Evolutionary conservation across 2,113 vertebrate species (phyloP), one percentile per base, ranked within the genome.

Genomic region (Microtus oregoni): DNA sequence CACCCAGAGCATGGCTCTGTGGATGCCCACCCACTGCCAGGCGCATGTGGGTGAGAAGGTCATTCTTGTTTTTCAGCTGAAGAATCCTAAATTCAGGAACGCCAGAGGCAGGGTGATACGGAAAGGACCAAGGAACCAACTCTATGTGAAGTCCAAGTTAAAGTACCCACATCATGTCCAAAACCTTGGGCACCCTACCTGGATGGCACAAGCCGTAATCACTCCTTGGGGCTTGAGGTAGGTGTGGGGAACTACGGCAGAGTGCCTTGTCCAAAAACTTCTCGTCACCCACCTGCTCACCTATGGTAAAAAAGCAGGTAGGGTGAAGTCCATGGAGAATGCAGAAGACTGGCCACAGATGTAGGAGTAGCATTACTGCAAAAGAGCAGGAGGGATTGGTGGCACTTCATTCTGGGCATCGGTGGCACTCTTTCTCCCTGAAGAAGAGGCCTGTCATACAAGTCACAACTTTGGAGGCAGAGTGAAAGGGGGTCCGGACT

Each of bases 251-350:
- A 9, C 20, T 75, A 30, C 6, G 13, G 65, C 26, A 24, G 30
- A 28, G 1, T 15, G 65, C 32, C 47, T 65, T 30, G 35, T 63
- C 79, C 3, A 50, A 14, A 35, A 44, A 19, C 41, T 20, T 30
- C 68, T 26, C 75, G 76, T 41, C 0, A 7, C 11, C 1, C 15
- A 50, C 68, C 0, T 35, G 26, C 19, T 41, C 58, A 17, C 11
- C 70, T 50, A 28, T 0, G 38, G 28, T 52, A 52, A 52, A 52
- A 1, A 86, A 0, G 10, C 1, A 2, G 50, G 11, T 22, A 24
- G 5, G 55, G 7, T 1, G 38, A n/a, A 0, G 0, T 35, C 0
- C 0, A 0, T 3, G 0, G 0, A 47, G 28, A 76, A 72, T 6
- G 7, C 14, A 28, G 58, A n/a, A 32, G 85, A 63, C 58, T 78